Conservation (phyloP, 2,888 invertebrate genomes). For the Plagodis dolabraria region DNA sequence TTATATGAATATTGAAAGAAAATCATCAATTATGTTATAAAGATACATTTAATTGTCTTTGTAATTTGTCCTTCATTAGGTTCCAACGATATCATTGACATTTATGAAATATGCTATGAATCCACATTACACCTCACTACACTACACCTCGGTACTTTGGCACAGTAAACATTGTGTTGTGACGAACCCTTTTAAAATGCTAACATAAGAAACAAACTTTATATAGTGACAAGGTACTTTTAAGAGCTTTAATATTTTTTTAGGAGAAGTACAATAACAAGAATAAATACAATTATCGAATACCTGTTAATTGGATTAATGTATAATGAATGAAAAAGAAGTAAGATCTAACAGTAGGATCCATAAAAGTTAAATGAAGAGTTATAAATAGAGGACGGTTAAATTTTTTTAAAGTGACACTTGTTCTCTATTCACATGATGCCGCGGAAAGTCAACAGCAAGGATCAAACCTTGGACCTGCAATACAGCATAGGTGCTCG, state of each 20-base stretch:
- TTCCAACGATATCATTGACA: conserved; percentile 17
- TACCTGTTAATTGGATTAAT: conserved; percentile 50
- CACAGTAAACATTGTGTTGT: background rate
- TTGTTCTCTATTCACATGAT: too few relatives aligned
- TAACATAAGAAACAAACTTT: background rate
- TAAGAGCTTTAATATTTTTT: background rate
- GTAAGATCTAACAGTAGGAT: too few relatives aligned
- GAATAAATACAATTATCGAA: conserved; percentile 48
- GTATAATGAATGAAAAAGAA: conserved; percentile 27
- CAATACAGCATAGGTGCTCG: too few relatives aligned
- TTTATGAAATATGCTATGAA: background rate
- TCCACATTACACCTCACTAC: too few relatives aligned
- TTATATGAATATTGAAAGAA: conserved; percentile 24
- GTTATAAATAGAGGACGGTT: too few relatives aligned
- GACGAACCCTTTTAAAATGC: background rate
- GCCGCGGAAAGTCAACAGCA: too few relatives aligned
- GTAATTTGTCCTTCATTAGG: conserved; percentile 43
- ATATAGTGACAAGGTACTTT: background rate
- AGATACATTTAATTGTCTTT: conserved; percentile 34
- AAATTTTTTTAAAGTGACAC: too few relatives aligned
- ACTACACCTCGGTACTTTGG: background rate
- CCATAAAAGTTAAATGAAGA: too few relatives aligned
- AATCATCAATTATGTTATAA: conserved; percentile 26
- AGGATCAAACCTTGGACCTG: too few relatives aligned
- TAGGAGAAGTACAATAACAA: background rate